Evolutionary conservation across 1,140 invertebrate genomes (phyloP), one percentile per base, ranked within the genome.

Genomic region (Caligus rogercresseyi): DNA sequence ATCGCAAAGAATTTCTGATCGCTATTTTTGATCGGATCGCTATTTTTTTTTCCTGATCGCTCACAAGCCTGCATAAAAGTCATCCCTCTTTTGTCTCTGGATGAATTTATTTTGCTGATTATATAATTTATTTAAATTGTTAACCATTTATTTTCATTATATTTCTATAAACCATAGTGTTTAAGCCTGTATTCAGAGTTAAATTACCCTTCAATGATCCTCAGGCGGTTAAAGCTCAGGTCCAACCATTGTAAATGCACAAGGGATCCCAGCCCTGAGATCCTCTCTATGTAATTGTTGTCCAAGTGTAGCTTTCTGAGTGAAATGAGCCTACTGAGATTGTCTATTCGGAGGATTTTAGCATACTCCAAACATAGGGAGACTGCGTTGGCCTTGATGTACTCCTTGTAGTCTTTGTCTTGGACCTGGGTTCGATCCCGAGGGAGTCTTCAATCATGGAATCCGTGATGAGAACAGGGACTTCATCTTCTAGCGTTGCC

Each of bases 171-270:
- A n/a, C n/a, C n/a, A n/a, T n/a, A n/a, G n/a, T n/a, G n/a, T n/a
- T n/a, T n/a, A n/a, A n/a, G n/a, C n/a, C n/a, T n/a, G n/a, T n/a
- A n/a, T n/a, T n/a, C n/a, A n/a, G n/a, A n/a, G n/a, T n/a, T n/a
- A n/a, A n/a, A n/a, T 43, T 43, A 43, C 31, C 57, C 57, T 4
- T 43, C 16, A n/a, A 60, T 60, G 25, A 31, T 15, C 2, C 18
- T 25, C 16, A 60, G 18, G 14, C 26, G 15, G 21, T 60, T 60
- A 25, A 60, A 60, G 21, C 57, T 60, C 24, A 60, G 51, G 19
- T 60, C 57, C 57, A 60, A 26, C 57, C 57, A 60, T 19, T 25
- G 16, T 25, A 60, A n/a, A 31, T 60, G 23, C 16, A 60, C 21
- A 24, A 60, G 26, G 3, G 18, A 60, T 4, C 43, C 57, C 19